Conservation (phyloP, 2,888 invertebrate species). For the Microctonus aethiopoides region DNA sequence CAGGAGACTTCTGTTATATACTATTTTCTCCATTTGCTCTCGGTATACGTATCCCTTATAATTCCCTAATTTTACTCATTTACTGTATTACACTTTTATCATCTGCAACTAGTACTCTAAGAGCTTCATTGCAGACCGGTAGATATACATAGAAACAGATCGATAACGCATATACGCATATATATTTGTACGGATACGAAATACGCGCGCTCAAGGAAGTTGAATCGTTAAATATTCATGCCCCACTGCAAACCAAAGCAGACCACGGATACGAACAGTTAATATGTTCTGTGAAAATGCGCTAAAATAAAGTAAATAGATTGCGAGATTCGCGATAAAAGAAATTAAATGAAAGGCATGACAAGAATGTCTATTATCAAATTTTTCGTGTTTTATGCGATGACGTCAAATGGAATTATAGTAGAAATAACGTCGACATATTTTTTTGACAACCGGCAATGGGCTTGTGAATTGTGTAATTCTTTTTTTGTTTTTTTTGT, state of each 20-base stretch:
- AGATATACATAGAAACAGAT: slow-evolving; percentile 31
- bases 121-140: background rate
- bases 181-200: slow-evolving; percentile 10
- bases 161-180: slow-evolving; percentile 10
- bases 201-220: slow-evolving; percentile 49
- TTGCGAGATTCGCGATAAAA: slow-evolving; percentile 4
- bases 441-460: background rate
- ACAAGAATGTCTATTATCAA: background rate
- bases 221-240: slow-evolving; percentile 61
- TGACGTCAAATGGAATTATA: background rate
- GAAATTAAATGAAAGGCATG: background rate
- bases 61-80: slow-evolving; percentile 27
- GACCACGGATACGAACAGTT: background rate
- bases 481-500: too few species aligned
- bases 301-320: slow-evolving; percentile 4
- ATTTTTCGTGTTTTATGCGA: background rate
- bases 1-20: slow-evolving; percentile 41
- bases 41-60: slow-evolving; percentile 27
- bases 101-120: slow-evolving; percentile 13
- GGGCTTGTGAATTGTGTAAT: background rate
- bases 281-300: background rate
- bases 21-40: slow-evolving; percentile 21
- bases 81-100: slow-evolving; percentile 25
- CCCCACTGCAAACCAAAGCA: slow-evolving; percentile 21
- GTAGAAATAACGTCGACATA: background rate